Conservation (phyloP, 2,888 invertebrate genomes). For the Xanthorhoe spadicearia region DNA sequence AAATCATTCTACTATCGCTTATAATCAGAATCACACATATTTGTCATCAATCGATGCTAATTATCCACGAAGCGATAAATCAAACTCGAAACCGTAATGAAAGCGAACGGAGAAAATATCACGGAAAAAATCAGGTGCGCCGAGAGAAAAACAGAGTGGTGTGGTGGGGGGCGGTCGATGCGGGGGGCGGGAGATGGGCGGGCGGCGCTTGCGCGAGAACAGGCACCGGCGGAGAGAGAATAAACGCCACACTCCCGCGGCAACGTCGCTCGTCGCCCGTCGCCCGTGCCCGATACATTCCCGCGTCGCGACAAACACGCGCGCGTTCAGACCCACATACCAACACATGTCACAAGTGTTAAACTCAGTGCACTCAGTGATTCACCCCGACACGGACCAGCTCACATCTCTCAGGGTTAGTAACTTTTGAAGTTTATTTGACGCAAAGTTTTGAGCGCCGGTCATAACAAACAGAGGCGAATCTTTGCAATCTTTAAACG, state of each 20-base stretch:
- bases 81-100: constrained; percentile 85
- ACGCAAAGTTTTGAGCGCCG: constrained; percentile 54
- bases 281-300: constrained; percentile 64
- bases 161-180: constrained; percentile 77
- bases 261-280: constrained; percentile 47
- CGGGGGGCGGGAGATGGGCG: constrained; percentile 73
- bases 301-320: constrained; percentile 64
- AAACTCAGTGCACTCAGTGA: constrained; percentile 83
- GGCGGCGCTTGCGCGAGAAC: constrained; percentile 70
- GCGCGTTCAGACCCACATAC: constrained; percentile 57
- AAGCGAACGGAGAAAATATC: constrained; percentile 85
- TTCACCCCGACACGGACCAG: constrained; percentile 79
- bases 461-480: constrained; percentile 72
- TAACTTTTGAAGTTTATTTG: constrained; percentile 59
- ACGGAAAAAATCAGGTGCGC: constrained; percentile 85
- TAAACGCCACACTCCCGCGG: constrained; percentile 63
- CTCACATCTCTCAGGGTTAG: constrained; percentile 82
- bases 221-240: constrained; percentile 67
- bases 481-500: constrained; percentile 40
- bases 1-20: not conserved
- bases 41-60: constrained; percentile 76
- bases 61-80: constrained; percentile 83
- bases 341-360: constrained; percentile 83
- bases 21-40: constrained; percentile 34
- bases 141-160: constrained; percentile 81